phyloP scores from a whole-genome alignment of 1,140 invertebrate species.

The Bradynema listronoti region DNA sequence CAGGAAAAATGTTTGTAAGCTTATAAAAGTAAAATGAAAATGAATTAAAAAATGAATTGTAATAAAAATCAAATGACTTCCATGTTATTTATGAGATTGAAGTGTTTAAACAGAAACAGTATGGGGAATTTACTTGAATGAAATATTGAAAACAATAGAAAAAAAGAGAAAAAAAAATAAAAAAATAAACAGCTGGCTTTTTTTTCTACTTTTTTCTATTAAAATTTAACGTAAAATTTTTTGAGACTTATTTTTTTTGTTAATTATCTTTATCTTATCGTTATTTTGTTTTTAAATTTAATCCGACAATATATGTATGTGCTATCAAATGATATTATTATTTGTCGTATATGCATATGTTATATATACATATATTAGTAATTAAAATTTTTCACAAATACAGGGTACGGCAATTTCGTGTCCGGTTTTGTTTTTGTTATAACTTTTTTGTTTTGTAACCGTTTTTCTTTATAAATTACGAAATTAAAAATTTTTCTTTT shows the following conservation, averaged over 20 bases:
- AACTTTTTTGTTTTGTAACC: too few relatives aligned
- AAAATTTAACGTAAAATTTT: neutral
- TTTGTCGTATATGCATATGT: too few relatives aligned
- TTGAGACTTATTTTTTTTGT: neutral
- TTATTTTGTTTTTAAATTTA: neutral
- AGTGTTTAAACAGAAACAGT: neutral
- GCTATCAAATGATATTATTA: too few relatives aligned
- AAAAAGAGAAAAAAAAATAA: neutral
- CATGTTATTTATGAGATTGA: neutral
- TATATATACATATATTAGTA: too few relatives aligned
- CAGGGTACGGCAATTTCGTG: too few relatives aligned
- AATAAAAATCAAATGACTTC: neutral
- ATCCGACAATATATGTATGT: neutral
- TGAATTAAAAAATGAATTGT: slow-evolving; percentile 1
- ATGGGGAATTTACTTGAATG: neutral
- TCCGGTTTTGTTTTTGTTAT: too few relatives aligned
- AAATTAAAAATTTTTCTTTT: too few relatives aligned
- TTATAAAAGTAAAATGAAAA: neutral
- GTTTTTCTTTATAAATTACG: too few relatives aligned
- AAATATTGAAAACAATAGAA: neutral
- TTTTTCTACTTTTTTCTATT: neutral
- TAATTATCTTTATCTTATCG: neutral
- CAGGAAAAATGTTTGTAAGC: neutral
- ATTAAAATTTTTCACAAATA: too few relatives aligned
- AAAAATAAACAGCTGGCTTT: neutral